Evolutionary conservation across 2,113 vertebrate species (phyloP).

Genomic region (Platichthys flesus): DNA sequence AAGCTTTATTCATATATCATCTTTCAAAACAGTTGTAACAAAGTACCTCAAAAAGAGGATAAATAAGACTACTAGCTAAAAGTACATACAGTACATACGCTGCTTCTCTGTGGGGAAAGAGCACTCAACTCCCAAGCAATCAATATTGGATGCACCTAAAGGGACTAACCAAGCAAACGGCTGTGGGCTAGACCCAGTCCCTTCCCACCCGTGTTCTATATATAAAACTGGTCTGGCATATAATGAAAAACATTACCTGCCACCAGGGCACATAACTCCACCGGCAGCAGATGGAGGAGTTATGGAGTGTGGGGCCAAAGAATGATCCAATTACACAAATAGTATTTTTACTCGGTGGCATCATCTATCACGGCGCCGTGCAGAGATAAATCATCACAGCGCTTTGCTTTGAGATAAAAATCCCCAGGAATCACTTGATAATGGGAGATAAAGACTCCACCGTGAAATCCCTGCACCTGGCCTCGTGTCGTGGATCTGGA

Average conservation of each 20-base stretch:
- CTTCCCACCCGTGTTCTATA: conserved; percentile 79
- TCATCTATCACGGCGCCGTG: conserved; percentile 56
- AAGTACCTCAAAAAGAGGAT: too few species aligned
- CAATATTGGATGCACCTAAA: conserved; percentile 80
- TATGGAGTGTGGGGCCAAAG: conserved; percentile 61
- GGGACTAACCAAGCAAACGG: conserved; percentile 77
- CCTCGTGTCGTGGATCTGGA: neutral
- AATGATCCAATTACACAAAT: conserved; percentile 81
- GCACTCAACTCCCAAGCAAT: conserved; percentile 72
- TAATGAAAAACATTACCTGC: conserved; percentile 81
- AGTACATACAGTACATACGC: conserved; percentile 28
- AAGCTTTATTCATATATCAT: too few species aligned
- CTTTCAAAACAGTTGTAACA: too few species aligned
- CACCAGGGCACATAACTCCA: conserved; percentile 73
- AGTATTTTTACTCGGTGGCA: conserved; percentile 61
- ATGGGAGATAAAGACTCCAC: conserved; percentile 58
- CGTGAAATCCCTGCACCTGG: conserved; percentile 1
- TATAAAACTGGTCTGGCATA: conserved; percentile 78
- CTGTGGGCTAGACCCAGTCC: conserved; percentile 69
- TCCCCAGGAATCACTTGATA: conserved; percentile 61
- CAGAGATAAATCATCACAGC: conserved; percentile 62
- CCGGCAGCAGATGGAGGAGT: conserved; percentile 64
- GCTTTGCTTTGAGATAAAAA: conserved; percentile 57
- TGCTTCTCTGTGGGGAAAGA: conserved; percentile 58
- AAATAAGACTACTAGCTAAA: too few species aligned